These are phyloP conservation scores for Drosophila tanythrix DNA, from an alignment of 2,888 invertebrate genomes.

Conservation along the genomic window DNA sequence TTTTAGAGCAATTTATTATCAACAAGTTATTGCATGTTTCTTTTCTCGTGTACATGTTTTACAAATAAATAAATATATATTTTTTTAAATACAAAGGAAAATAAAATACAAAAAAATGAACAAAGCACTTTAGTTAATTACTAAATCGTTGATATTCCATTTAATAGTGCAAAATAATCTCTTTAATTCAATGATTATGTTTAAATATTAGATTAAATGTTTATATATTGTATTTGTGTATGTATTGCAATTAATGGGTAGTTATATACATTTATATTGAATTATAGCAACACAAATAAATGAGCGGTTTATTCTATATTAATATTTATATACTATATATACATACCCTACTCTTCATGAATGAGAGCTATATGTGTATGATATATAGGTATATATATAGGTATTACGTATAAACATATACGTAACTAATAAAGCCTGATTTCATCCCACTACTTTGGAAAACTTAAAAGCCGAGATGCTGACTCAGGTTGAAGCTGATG, in stretches of 20 bases:
- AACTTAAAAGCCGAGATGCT: neutral
- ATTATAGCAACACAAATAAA: constrained; percentile 1
- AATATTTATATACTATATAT: no score
- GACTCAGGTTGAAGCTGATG: neutral
- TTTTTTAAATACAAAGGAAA: constrained; percentile 27
- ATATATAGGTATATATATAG: neutral
- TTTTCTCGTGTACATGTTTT: constrained; percentile 65
- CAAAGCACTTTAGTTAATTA: constrained; percentile 9
- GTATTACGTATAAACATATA: neutral
- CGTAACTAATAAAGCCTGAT: neutral
- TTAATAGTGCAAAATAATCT: neutral
- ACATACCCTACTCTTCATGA: neutral
- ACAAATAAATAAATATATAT: constrained; percentile 23
- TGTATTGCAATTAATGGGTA: neutral
- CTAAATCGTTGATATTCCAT: constrained; percentile 32
- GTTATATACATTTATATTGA: neutral
- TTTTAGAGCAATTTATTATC: constrained; percentile 76
- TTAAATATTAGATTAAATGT: neutral
- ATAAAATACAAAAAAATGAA: constrained; percentile 11
- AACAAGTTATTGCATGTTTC: constrained; percentile 63
- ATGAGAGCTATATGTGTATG: neutral
- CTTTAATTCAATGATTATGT: constrained; percentile 1
- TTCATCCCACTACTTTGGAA: neutral
- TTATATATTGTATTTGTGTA: neutral
- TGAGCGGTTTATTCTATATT: neutral